Evolutionary conservation across 2,888 invertebrate species (phyloP).

Genomic region (Meta bourneti): DNA sequence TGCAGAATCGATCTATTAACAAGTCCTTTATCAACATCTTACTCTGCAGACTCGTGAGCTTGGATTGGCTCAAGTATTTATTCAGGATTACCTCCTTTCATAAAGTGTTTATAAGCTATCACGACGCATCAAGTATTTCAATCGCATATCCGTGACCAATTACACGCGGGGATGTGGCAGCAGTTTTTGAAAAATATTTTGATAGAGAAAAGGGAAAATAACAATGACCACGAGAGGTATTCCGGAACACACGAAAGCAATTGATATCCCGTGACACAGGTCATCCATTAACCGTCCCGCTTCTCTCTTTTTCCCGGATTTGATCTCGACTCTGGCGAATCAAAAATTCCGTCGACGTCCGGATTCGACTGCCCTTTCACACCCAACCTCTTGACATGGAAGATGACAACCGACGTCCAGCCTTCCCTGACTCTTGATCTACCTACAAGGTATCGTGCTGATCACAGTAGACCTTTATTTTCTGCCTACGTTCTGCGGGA

Average conservation of each 20-base stretch:
- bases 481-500: slow-evolving; percentile 19
- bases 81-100: slow-evolving; percentile 13
- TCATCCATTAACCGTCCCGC: slow-evolving; percentile 53
- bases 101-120: slow-evolving; percentile 20
- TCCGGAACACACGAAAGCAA: slow-evolving; percentile 44
- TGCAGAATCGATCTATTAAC: background rate
- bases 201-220: slow-evolving; percentile 43
- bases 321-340: slow-evolving; percentile 53
- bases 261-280: slow-evolving; percentile 64
- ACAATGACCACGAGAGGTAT: slow-evolving; percentile 25
- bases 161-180: slow-evolving; percentile 24
- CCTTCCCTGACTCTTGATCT: slow-evolving; percentile 45
- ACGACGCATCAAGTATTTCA: slow-evolving; percentile 31
- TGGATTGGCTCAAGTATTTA: background rate
- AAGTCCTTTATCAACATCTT: slow-evolving; percentile 10
- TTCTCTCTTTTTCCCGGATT: slow-evolving; percentile 66
- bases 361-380: slow-evolving; percentile 41
- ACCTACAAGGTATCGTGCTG: slow-evolving; percentile 52
- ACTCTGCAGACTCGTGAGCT: background rate
- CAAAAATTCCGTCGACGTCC: slow-evolving; percentile 68
- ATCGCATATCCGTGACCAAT: slow-evolving; percentile 55
- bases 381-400: slow-evolving; percentile 64
- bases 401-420: slow-evolving; percentile 68
- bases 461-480: slow-evolving; percentile 26
- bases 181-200: slow-evolving; percentile 27